Conservation (phyloP, 2,888 invertebrate genomes). For the Athalia rosae region DNA sequence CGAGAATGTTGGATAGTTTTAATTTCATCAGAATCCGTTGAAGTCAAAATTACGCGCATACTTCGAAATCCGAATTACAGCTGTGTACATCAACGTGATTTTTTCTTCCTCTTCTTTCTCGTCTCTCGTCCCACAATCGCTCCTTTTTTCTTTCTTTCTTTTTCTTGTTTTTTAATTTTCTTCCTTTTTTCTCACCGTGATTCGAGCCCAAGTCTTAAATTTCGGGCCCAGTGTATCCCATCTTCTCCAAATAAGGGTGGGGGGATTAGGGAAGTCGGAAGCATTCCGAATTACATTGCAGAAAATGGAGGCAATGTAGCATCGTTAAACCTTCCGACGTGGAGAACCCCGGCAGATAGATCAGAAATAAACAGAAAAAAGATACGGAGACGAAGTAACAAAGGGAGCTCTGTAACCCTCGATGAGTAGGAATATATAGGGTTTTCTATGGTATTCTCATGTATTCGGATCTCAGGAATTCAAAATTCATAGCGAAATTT, state of each 20-base stretch:
- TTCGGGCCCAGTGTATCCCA: constrained; percentile 10
- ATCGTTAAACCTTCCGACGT: constrained; percentile 31
- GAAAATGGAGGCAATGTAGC: constrained; percentile 39
- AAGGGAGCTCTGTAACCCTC: neutral
- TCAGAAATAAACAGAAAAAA: neutral
- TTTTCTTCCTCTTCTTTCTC: too few species aligned
- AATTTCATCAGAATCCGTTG: constrained; percentile 17
- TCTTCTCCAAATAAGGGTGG: neutral
- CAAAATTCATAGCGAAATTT: too few species aligned
- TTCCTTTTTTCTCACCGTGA: neutral
- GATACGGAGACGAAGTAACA: neutral
- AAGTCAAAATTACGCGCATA: neutral
- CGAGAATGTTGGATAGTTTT: constrained; percentile 2
- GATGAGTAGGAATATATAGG: neutral
- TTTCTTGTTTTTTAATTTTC: neutral
- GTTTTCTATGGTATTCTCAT: too few species aligned
- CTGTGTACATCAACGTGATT: too few species aligned
- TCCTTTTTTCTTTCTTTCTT: neutral
- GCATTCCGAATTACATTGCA: constrained; percentile 39
- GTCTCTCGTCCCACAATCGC: neutral
- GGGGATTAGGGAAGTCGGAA: neutral
- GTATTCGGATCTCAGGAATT: too few species aligned
- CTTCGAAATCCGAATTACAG: neutral
- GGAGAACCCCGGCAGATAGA: neutral
- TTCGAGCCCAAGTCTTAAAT: constrained; percentile 33